Conservation (phyloP, 1,140 invertebrate genomes). For the Euwallacea similis region DNA sequence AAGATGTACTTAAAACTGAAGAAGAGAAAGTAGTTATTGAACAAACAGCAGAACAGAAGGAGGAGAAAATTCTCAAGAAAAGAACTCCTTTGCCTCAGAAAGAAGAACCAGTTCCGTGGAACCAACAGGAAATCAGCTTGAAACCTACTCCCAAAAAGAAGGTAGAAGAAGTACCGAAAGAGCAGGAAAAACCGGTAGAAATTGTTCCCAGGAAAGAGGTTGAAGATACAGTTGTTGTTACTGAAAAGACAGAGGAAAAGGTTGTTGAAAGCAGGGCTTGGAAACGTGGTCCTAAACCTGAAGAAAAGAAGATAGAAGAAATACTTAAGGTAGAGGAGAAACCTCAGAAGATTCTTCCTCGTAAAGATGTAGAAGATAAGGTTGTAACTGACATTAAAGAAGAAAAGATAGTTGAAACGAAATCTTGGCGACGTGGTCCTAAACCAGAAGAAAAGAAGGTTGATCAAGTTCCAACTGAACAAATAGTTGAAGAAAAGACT, state of each 20-base stretch:
- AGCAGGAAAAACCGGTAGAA: slow-evolving; percentile 39
- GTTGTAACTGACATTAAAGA: slow-evolving; percentile 37
- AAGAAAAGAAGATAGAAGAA: slow-evolving; percentile 47
- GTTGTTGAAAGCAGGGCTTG: slow-evolving; percentile 46
- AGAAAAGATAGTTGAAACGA: slow-evolving; percentile 44
- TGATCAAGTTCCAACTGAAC: neutral
- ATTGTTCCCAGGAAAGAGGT: slow-evolving; percentile 28
- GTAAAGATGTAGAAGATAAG: slow-evolving; percentile 44
- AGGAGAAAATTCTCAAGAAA: slow-evolving; percentile 49
- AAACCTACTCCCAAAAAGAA: slow-evolving; percentile 46
- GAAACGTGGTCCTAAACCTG: slow-evolving; percentile 40
- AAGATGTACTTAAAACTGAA: slow-evolving; percentile 52
- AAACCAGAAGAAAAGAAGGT: slow-evolving; percentile 22
- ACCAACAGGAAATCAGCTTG: slow-evolving; percentile 54
- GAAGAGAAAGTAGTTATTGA: slow-evolving; percentile 13
- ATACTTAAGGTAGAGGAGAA: slow-evolving; percentile 41
- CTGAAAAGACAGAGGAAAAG: slow-evolving; percentile 34
- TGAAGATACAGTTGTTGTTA: slow-evolving; percentile 53
- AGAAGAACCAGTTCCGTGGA: slow-evolving; percentile 52
- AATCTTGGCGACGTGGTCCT: neutral
- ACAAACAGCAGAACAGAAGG: neutral
- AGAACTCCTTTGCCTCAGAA: slow-evolving; percentile 47
- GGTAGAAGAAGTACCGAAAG: slow-evolving; percentile 55
- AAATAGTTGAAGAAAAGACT: slow-evolving; percentile 28
- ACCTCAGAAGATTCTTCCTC: slow-evolving; percentile 2